Conservation (phyloP, 2,888 invertebrate genomes). For the Neoascia interrupta region DNA sequence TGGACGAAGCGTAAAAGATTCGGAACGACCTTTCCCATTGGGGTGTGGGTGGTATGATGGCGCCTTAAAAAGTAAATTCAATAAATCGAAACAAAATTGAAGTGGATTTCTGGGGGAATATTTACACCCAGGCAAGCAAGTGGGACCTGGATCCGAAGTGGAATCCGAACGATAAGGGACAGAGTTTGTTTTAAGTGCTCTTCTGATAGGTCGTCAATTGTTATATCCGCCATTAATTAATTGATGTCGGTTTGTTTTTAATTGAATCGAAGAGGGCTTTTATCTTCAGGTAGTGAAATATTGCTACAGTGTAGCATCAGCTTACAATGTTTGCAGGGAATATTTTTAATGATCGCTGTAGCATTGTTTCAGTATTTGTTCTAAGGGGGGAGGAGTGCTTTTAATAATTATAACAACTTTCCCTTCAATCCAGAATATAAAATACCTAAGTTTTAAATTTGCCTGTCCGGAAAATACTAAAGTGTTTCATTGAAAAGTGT, state of each 20-base stretch:
- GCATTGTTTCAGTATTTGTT: too few species aligned
- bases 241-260: conserved; percentile 40
- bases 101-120: conserved; percentile 22
- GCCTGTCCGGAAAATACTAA: too few species aligned
- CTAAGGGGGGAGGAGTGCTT: too few species aligned
- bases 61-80: conserved; percentile 54
- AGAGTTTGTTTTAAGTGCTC: conserved; percentile 22
- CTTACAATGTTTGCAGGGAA: too few species aligned
- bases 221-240: conserved; percentile 48
- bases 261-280: conserved; percentile 23
- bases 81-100: conserved; percentile 60
- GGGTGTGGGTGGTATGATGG: neutral
- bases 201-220: conserved; percentile 16
- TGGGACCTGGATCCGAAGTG: conserved; percentile 22
- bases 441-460: too few species aligned
- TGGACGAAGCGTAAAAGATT: conserved; percentile 48
- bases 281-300: conserved; percentile 1
- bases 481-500: too few species aligned
- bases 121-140: neutral
- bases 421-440: too few species aligned
- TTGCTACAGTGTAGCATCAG: neutral
- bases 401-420: too few species aligned
- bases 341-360: too few species aligned
- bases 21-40: neutral
- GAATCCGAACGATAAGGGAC: conserved; percentile 33